Evolutionary conservation across 2,797 vertebrate genomes (phyloP), one percentile per base, ranked within the genome.

Genomic region (Chaunax sp.): DNA sequence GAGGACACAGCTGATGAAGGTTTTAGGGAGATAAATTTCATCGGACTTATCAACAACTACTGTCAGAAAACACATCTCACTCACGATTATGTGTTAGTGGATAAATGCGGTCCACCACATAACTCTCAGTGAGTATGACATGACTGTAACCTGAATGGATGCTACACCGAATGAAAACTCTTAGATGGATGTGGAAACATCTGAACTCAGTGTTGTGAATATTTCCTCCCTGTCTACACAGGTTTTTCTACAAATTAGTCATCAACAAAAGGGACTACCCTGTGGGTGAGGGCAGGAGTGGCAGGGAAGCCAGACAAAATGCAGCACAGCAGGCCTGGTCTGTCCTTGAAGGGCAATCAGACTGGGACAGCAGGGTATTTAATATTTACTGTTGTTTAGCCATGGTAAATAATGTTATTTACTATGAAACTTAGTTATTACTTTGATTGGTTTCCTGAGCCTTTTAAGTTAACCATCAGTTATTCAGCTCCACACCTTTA

Each of bases 281-380:
- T 3, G 71, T 89, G 14, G 87, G 65, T 45, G 30, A 71, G 4
- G 94, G 92, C 15, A 93, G 72, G 20, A 91, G 0, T 3, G 1
- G 20, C 1, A 93, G 91, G 55, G 89, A 94, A 16, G 93, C 93
- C 14, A 92, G 80, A 72, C 90, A 92, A 50, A 79, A 80, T 0
- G 91, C 93, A 20, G 93, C 94, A 2, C 69, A 76, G 6, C 9
- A 63, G 13, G 91, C 93, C 18, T 90, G 64, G 82, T n/a, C 2
- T 18, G 54, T 61, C 8, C 75, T 93, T 28, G 14, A 74, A 6
- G 65, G 75, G 33, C 53, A 76, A 8, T 62, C 77, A 0, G 71
- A 75, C 20, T 79, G 22, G 45, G 69, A 77, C 65, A 87, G 68
- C 47, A 76, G 85, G 88, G 91, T 92, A 77, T 44, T 28, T 16